phyloP scores from a whole-genome alignment of 2,797 vertebrate species.

The Eutrigla gurnardus region DNA sequence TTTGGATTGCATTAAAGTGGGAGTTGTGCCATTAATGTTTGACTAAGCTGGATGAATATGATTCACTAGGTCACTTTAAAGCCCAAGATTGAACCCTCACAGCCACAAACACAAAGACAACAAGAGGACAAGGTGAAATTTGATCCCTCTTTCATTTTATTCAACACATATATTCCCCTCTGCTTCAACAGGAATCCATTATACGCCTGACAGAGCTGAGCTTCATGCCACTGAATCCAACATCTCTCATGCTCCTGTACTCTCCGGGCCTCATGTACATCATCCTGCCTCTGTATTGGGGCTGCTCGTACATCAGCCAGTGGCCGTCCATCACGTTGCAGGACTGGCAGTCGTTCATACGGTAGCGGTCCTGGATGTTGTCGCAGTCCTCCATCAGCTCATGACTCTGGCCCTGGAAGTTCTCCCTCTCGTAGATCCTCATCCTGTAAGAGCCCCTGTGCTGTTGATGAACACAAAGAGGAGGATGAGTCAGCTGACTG shows the following conservation, averaged over 20 bases:
- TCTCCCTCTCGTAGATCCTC: conserved; percentile 73
- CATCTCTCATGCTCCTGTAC: conserved; percentile 76
- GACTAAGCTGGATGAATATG: not conserved
- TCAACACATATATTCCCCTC: conserved; percentile 21
- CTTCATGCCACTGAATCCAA: conserved; percentile 66
- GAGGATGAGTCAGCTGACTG: not conserved
- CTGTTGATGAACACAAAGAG: conserved; percentile 39
- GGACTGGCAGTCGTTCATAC: conserved; percentile 75
- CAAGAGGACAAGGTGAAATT: conserved; percentile 7
- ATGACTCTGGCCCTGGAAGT: conserved; percentile 64
- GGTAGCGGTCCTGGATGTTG: conserved; percentile 72
- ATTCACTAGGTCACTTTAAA: not conserved
- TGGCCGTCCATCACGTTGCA: conserved; percentile 77
- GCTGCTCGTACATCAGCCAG: conserved; percentile 79
- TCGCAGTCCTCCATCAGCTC: conserved; percentile 79
- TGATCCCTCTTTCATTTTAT: conserved; percentile 49
- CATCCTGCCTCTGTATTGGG: conserved; percentile 75
- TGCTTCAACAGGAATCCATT: conserved; percentile 68
- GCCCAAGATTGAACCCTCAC: not conserved
- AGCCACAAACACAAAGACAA: conserved; percentile 7
- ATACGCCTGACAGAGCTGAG: conserved; percentile 74
- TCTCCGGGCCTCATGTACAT: conserved; percentile 78
- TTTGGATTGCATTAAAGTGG: not conserved
- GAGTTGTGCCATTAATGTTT: not conserved
- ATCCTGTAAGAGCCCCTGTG: conserved; percentile 66